Base-by-base conservation (phyloP, 30 jellyfish, hydroid and myxozoan species). In the Haliclystus octoradiatus region DNA sequence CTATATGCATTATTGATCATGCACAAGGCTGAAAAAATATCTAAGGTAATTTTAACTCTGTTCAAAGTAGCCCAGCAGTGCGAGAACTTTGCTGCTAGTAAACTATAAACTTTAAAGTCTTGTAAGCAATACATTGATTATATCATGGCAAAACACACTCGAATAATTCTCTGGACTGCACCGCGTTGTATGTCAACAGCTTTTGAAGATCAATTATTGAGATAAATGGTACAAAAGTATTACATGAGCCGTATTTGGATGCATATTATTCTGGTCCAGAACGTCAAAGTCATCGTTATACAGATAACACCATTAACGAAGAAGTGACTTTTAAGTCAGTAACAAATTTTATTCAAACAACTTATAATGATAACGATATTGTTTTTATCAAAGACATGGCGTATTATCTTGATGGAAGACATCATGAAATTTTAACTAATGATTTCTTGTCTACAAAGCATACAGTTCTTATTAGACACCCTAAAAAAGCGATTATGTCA, bases 141-240 rank as follows among this genome's bases (percentile, higher is more conserved):
- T n/a, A n/a, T n/a, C n/a, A n/a, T n/a, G n/a, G n/a, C n/a, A n/a
- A n/a, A n/a, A n/a, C n/a, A n/a, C n/a, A n/a, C n/a, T n/a, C 57
- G 57, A 19, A 19, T 40, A 9, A 40, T 89, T 77, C 80, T 89
- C 32, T 89, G 98, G 98, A 81, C 94, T 0, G 86, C 95, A 12
- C 95, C 98, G 7, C 71, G 98, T 26, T 80, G 98, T 70, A 82
- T 81, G 15, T 81, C 95, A 30, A 89, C 98, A 12, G 98, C 98
- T 1, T 89, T 89, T 70, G 98, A 89, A 72, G 95, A 22, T 81
- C 95, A 3, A 67, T 89, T 31, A 81, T 81, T 93, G 95, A 89
- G 49, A 52, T 89, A 34, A 76, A 89, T 28, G 77, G 80, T 79
- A 60, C 85, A 70, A 81, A 89, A 50, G 52, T 81, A 30, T 65